Evolutionary conservation across 2,888 invertebrate genomes (phyloP).

Genomic region (Malthinus flaveolus): DNA sequence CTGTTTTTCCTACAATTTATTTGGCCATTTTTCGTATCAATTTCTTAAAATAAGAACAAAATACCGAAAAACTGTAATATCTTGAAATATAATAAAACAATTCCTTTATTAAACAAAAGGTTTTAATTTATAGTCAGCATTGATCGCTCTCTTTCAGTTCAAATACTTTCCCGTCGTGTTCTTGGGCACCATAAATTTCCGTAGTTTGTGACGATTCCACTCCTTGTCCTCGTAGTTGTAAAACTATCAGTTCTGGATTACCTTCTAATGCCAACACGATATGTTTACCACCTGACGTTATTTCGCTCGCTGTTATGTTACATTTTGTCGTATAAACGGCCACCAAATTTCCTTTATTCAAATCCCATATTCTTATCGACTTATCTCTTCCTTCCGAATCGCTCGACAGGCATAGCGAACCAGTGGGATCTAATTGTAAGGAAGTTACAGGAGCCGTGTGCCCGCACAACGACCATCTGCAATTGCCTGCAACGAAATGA

Average conservation of each 20-base stretch:
- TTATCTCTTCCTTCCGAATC: constrained; percentile 73
- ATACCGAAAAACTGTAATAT: constrained; percentile 23
- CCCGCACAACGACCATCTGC: constrained; percentile 74
- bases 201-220: constrained; percentile 37
- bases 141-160: constrained; percentile 57
- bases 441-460: constrained; percentile 78
- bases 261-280: constrained; percentile 73
- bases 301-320: constrained; percentile 75
- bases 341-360: constrained; percentile 77
- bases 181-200: constrained; percentile 58
- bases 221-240: constrained; percentile 59
- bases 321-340: constrained; percentile 79
- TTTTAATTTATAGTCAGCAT: constrained; percentile 45
- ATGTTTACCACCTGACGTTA: constrained; percentile 72
- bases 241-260: constrained; percentile 65
- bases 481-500: constrained; percentile 63
- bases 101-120: constrained; percentile 21
- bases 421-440: constrained; percentile 73
- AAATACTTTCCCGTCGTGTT: constrained; percentile 63
- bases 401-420: constrained; percentile 73
- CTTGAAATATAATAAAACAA: constrained; percentile 18
- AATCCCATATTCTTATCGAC: constrained; percentile 80
- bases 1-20: no score
- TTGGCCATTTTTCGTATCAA: no score
- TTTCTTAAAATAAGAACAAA: constrained; percentile 21